Evolutionary conservation across 2,797 vertebrate species (phyloP), one percentile per base, ranked within the genome.

Genomic region (Gobio occitaniae): DNA sequence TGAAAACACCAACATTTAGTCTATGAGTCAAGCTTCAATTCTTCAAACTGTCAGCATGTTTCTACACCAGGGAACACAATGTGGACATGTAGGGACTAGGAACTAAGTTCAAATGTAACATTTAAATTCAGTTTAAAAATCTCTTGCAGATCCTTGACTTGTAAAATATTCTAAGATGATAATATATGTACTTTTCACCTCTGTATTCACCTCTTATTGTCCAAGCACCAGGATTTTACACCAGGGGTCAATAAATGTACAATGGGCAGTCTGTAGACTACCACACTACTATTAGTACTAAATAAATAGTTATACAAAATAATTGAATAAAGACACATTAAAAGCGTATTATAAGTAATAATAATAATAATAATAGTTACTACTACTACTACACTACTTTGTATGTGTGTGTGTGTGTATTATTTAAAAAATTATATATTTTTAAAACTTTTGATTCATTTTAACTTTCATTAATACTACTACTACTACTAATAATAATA

Each of bases 121-220:
- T 36, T 36, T 36, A 52, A 74, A 74, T 74, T 74, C 16, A 71
- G 7, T 72, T 48, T 16, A 50, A 72, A 72, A 48, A 29, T 74
- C 47, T 17, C 15, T 32, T 10, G 48, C 13, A 69, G 19, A 80
- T 69, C 3, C 6, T 15, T 68, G 13, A 54, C 15, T 52, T 29
- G 2, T 25, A 38, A 80, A 65, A 13, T 65, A 17, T 65, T 59
- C 54, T 59, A 59, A 25, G 9, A 29, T 44, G 1, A 48, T 32
- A 66, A 79, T 21, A 36, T 66, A 50, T 21, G 11, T 66, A 36
- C 6, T 63, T 41, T 44, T 56, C 21, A 78, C 17, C 19, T 59
- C 17, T 77, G 59, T n/a, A 25, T 41, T 21, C 13, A 15, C 19
- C 17, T 76, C 9, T 54, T 36, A 59, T 13, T 25, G 6, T 13